Conservation (phyloP, 1,140 invertebrate genomes). For the Apis mellifera region Amel_HAv3.1 CM009940.2:10039001-10039500, state of each 20-base stretch:
- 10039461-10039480: neutral
- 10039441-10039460: neutral
- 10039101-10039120: slow-evolving; percentile 16
- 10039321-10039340: slow-evolving; percentile 9
- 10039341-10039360: slow-evolving; percentile 4
- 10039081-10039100: slow-evolving; percentile 33
- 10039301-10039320: slow-evolving; percentile 8
- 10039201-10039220: neutral
- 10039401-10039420: neutral
- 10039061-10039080: slow-evolving; percentile 56
- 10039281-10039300: neutral
- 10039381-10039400: neutral
- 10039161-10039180: slow-evolving; percentile 37
- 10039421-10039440: slow-evolving; percentile 13
- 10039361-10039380: neutral
- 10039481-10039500: slow-evolving; percentile 1
- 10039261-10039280: no score
- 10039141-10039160: slow-evolving; percentile 30
- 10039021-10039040: slow-evolving; percentile 61
- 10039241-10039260: neutral
- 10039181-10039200: neutral
- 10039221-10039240: neutral
- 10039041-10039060: slow-evolving; percentile 33
- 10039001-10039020: slow-evolving; percentile 48
- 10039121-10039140: slow-evolving; percentile 21